Conservation (phyloP, 2,113 vertebrate genomes). For the Ailurus styani region DNA sequence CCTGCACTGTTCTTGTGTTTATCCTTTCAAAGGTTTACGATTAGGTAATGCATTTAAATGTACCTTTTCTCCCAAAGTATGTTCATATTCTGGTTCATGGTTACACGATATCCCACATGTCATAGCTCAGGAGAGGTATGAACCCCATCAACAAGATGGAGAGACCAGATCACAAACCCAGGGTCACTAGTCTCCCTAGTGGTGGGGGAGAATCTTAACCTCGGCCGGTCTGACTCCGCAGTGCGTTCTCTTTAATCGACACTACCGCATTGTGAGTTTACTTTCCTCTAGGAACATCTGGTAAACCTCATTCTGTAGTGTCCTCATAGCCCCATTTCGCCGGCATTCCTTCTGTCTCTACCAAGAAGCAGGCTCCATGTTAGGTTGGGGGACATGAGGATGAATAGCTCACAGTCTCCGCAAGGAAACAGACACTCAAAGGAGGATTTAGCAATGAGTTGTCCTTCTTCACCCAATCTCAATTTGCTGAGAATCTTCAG, state of each 20-base stretch:
- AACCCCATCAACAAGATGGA: background rate
- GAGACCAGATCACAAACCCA: background rate
- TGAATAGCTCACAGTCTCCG: background rate
- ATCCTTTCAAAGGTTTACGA: background rate
- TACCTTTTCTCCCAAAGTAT: background rate
- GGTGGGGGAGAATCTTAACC: background rate
- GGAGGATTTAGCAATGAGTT: background rate
- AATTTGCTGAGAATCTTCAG: background rate
- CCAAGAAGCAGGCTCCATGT: background rate
- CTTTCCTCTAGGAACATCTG: background rate
- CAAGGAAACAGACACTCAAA: background rate
- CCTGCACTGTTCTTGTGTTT: background rate
- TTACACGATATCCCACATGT: background rate
- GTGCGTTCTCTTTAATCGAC: background rate
- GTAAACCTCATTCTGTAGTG: background rate
- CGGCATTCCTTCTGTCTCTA: background rate
- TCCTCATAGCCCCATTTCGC: background rate
- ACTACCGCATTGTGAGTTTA: background rate
- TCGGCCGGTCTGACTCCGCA: background rate
- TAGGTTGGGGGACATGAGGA: background rate
- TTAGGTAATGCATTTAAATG: background rate
- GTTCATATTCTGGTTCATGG: background rate
- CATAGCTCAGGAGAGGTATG: background rate
- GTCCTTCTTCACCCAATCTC: constrained; percentile 12
- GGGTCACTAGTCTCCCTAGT: background rate